Evolutionary conservation across 2,113 vertebrate genomes (phyloP), one percentile per base, ranked within the genome.

Genomic region (Cyrtonyx montezumae): DNA sequence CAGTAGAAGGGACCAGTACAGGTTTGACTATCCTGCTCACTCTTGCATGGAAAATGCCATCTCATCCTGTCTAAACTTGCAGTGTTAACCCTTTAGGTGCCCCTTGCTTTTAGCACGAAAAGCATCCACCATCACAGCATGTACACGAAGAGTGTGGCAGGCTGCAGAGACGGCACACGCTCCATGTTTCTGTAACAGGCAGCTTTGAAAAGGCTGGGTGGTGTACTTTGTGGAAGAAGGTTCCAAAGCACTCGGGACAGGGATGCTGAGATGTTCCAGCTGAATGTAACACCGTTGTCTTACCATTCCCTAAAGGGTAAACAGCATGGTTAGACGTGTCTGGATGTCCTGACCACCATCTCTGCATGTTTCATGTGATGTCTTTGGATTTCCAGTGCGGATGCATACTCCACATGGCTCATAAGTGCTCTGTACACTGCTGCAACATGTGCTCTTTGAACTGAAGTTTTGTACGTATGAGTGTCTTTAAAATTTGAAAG

Each of bases 1-100:
- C 89, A 93, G 96, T 89, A 96, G 97, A 97, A 96, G 97, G 97
- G 90, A 93, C 95, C 87, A 85, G 95, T 89, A 96, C 97, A 98
- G 97, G 96, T 94, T 98, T 96, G 97, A 93, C 87, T 95, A 8
- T 95, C 90, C 96, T 97, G 96, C 95, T 97, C 95, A 45, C 16
- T 96, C 93, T 94, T 95, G 96, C 94, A 65, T 97, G 96, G 94
- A 79, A 96, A 96, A 95, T 77, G 84, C 91, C 77, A 28, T 91
- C 74, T 95, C 88, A 91, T 95, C 94, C 96, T 71, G 88, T 96
- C 80, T 95, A 74, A 91, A 80, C 90, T 65, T 37, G 88, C 84
- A 84, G 62, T 90, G 94, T 96, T 97, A 90, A 79, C 94, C 94
- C 93, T 96, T 82, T 83, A 73, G 96, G 85, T 92, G 87, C 94